Evolutionary conservation across 2,888 invertebrate species (phyloP).

Genomic region (Piscicola geometra): DNA sequence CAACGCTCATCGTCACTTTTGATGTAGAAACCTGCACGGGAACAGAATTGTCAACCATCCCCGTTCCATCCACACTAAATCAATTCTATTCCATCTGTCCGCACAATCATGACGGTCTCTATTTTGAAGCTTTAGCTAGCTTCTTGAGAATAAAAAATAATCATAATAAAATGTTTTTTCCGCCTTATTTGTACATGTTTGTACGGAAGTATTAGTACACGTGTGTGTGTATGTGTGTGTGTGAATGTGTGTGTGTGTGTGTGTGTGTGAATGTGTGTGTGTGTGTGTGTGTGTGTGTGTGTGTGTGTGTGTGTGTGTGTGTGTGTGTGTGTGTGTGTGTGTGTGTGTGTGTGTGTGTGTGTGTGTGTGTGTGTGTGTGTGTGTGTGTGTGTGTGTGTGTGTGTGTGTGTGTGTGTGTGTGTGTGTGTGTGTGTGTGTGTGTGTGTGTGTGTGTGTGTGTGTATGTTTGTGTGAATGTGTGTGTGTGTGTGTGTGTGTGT

Average conservation of each 20-base stretch:
- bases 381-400: constrained; percentile 29
- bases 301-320: constrained; percentile 10
- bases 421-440: constrained; percentile 16
- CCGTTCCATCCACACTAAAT: too few species aligned
- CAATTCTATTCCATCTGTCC: too few species aligned
- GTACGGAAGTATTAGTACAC: not conserved
- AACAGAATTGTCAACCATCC: too few species aligned
- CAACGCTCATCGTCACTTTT: too few species aligned
- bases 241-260: constrained; percentile 15
- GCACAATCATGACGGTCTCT: too few species aligned
- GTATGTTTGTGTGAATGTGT: constrained; percentile 4
- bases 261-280: constrained; percentile 6
- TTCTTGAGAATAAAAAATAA: too few species aligned
- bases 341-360: constrained; percentile 16
- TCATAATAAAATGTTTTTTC: too few species aligned
- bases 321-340: constrained; percentile 11
- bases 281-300: not conserved
- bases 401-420: constrained; percentile 29
- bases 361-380: constrained; percentile 29
- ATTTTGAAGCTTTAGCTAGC: too few species aligned
- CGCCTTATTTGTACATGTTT: not conserved
- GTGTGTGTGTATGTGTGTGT: constrained; percentile 24
- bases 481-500: constrained; percentile 8
- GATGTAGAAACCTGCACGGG: too few species aligned
- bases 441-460: not conserved